Conservation (phyloP, 1,140 invertebrate species). For the Anoplolepis gracilipes region DNA sequence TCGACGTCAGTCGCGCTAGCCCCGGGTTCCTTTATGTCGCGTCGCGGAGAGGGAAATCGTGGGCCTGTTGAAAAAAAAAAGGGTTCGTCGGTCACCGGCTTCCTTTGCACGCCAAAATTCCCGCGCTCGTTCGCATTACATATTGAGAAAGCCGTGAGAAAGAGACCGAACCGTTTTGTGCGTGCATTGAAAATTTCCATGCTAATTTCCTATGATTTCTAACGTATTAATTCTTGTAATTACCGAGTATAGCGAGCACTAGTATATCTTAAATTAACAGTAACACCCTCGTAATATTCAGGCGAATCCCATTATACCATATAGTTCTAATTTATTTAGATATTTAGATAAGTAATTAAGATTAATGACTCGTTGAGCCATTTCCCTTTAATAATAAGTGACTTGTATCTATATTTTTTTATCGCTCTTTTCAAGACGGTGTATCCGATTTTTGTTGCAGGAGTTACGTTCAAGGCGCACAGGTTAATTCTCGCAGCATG, state of each 20-base stretch:
- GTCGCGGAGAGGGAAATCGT: conserved; percentile 57
- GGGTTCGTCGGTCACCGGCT: conserved; percentile 77
- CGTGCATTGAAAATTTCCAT: background rate
- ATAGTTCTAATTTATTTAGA: background rate
- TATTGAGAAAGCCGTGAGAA: conserved; percentile 79
- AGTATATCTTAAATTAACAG: background rate
- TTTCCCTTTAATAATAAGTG: conserved; percentile 22
- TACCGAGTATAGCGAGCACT: background rate
- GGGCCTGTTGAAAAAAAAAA: conserved; percentile 72
- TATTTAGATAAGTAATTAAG: background rate
- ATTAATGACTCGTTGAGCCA: conserved; percentile 52
- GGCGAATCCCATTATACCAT: background rate
- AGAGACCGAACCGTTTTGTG: conserved; percentile 46
- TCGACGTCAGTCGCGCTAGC: conserved; percentile 69
- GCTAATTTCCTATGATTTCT: conserved; percentile 2
- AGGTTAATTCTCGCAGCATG: conserved; percentile 96
- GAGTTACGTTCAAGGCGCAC: conserved; percentile 96
- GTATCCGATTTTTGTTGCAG: conserved; percentile 86
- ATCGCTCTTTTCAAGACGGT: background rate
- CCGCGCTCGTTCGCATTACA: conserved; percentile 72
- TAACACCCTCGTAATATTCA: background rate
- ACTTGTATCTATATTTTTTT: background rate
- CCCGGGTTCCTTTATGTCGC: conserved; percentile 70
- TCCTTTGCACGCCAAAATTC: conserved; percentile 80
- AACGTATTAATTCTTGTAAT: background rate